Conservation (phyloP, 2,888 invertebrate species). For the Epinotia demarniana region DNA sequence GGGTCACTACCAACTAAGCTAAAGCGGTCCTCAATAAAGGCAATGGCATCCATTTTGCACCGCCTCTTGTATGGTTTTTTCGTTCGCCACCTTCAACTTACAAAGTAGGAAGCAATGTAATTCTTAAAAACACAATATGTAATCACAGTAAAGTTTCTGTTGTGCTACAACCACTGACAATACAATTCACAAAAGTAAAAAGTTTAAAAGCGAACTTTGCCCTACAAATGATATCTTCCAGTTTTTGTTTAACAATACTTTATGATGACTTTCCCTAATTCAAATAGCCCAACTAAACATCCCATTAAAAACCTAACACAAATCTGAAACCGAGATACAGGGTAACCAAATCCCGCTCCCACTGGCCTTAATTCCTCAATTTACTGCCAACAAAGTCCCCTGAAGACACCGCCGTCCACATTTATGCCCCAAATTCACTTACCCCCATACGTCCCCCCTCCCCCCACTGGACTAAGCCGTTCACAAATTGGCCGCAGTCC, state of each 20-base stretch:
- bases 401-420: constrained; percentile 40
- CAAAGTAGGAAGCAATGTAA: no score
- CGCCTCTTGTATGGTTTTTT: no score
- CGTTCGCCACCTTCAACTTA: no score
- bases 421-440: constrained; percentile 45
- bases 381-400: constrained; percentile 41
- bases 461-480: constrained; percentile 40
- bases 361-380: constrained; percentile 43
- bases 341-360: constrained; percentile 21
- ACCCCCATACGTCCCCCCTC: constrained; percentile 24
- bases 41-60: no score
- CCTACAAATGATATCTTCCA: background rate
- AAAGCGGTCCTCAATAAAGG: no score
- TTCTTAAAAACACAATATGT: no score
- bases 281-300: background rate
- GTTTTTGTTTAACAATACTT: background rate
- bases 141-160: no score
- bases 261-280: background rate
- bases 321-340: constrained; percentile 5
- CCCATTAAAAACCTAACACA: constrained; percentile 8
- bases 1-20: no score
- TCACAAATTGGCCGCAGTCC: constrained; percentile 42
- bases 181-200: no score
- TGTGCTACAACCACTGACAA: no score
- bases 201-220: background rate